Conservation (phyloP, 2,113 vertebrate species). For the Actenoides lindsayi region DNA sequence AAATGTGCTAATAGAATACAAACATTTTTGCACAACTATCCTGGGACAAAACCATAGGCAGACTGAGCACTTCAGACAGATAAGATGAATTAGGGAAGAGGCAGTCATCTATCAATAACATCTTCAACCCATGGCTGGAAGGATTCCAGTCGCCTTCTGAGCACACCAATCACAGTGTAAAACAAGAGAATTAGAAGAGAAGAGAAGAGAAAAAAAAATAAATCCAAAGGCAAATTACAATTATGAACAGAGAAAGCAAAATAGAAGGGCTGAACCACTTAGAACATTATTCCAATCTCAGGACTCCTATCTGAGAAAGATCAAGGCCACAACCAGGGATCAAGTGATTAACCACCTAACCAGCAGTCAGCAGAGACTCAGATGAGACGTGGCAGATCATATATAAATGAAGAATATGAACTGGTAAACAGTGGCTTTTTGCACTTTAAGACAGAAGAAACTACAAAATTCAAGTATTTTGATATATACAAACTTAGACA, state of each 20-base stretch:
- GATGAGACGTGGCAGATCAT: neutral
- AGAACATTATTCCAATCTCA: constrained; percentile 5
- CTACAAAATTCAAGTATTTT: constrained; percentile 15
- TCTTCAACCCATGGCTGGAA: neutral
- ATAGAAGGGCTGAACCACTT: constrained; percentile 10
- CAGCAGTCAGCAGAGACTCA: neutral
- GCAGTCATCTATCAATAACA: neutral
- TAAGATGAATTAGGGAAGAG: neutral
- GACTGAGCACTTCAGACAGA: neutral
- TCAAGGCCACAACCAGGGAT: constrained; percentile 31
- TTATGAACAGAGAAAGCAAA: constrained; percentile 14
- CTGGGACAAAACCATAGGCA: neutral
- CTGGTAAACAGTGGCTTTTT: neutral
- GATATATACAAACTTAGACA: neutral
- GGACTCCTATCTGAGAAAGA: constrained; percentile 38
- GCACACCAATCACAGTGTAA: neutral
- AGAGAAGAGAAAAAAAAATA: neutral
- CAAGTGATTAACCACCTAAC: constrained; percentile 32
- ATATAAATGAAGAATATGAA: neutral
- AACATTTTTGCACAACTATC: neutral
- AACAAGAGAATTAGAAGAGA: neutral
- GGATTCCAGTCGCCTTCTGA: neutral
- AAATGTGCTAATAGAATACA: neutral
- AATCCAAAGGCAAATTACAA: neutral
- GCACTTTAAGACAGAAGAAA: neutral